Conservation (phyloP, 1,140 invertebrate genomes). For the Daktulosphaira vitifoliae region DNA sequence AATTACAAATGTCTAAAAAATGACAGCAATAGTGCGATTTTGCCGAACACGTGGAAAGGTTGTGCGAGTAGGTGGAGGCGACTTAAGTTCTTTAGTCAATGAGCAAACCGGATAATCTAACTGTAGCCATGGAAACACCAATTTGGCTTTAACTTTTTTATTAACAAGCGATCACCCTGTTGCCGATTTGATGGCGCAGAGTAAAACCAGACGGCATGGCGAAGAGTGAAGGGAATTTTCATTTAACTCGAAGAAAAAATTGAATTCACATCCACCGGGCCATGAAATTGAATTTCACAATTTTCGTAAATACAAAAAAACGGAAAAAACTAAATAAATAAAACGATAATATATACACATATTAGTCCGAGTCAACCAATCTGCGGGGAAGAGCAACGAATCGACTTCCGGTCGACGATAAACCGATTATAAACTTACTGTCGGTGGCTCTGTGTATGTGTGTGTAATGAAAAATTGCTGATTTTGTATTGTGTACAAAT, state of each 20-base stretch:
- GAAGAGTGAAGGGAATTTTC: conserved; percentile 20
- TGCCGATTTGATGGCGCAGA: not conserved
- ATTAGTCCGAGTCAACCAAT: not conserved
- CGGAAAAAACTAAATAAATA: conserved; percentile 13
- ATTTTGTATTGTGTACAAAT: not conserved
- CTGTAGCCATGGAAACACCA: conserved; percentile 33
- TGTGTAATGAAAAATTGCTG: conserved; percentile 29
- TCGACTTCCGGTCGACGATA: conserved; percentile 19
- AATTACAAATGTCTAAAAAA: too few relatives aligned
- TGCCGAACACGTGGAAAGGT: not conserved
- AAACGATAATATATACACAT: not conserved
- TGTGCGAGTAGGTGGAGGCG: not conserved
- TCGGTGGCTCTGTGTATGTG: not conserved
- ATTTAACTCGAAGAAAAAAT: conserved; percentile 33
- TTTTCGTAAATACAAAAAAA: conserved; percentile 20
- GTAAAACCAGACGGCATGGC: not conserved
- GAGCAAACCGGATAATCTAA: conserved; percentile 32
- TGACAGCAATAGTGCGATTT: too few relatives aligned
- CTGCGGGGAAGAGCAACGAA: conserved; percentile 7
- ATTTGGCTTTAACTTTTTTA: conserved; percentile 33
- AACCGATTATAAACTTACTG: conserved; percentile 17
- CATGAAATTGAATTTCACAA: conserved; percentile 33
- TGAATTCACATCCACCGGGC: conserved; percentile 27
- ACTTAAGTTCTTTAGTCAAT: conserved; percentile 34
- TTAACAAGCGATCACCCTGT: conserved; percentile 30